Evolutionary conservation across 64 coral and sea anemone species (phyloP), one percentile per base, ranked within the genome.

Genomic region (Actinia tenebrosa): DNA sequence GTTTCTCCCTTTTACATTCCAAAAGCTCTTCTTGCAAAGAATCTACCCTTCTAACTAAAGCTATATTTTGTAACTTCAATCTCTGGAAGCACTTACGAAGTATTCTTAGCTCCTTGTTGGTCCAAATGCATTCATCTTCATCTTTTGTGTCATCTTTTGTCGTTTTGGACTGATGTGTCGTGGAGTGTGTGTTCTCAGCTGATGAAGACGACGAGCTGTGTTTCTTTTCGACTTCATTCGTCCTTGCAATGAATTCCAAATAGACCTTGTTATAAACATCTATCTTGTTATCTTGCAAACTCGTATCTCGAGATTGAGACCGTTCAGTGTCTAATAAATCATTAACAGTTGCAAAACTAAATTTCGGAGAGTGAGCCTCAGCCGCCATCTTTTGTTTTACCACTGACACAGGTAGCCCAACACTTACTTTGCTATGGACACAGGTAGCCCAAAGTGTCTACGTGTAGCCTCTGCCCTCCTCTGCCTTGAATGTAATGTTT

Each of bases 1-100:
- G 84, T 16, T 81, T 50, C 25, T 86, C 88, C 10, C 90, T 53
- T 80, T 96, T 96, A 80, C 87, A 90, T 63, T 80, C 47, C 0
- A 75, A 26, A 27, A 62, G 77, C 54, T 93, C 84, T 20, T 87
- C 11, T 78, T 88, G 30, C 25, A 87, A 72, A 20, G 80, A 87
- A 77, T 93, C 84, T 9, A 96, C 54, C 88, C 87, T 90, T 7
- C 90, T 85, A 10, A 82, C 85, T 20, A 96, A 87, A 83, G 92
- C 64, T 52, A 93, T 86, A 62, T 96, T 96, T 83, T 96, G 91
- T 42, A 96, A 77, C 52, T 96, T 96, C 43, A 89, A 66, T 82
- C 89, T 96, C 59, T 96, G 94, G 45, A 93, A 86, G 71, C 86
- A 93, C 23, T 85, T 92, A 23, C 94, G 84, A 44, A 96, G 68